phyloP scores from a whole-genome alignment of 2,797 vertebrate genomes.

The Vespertilio murinus region DNA sequence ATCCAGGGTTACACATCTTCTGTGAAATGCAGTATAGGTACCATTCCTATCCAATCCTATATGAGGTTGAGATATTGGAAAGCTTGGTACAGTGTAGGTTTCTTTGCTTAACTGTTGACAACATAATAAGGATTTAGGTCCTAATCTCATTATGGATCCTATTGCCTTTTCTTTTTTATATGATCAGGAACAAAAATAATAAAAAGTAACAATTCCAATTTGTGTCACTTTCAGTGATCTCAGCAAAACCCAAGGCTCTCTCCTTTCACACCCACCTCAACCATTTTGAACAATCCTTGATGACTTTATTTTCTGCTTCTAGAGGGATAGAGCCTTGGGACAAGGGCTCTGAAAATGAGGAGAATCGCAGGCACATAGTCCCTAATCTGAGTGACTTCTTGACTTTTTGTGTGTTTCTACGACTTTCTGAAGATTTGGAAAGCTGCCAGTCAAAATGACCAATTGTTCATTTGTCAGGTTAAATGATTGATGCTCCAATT shows the following conservation, averaged over 20 bases:
- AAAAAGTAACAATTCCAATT: background rate
- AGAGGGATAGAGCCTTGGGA: background rate
- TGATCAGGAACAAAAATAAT: background rate
- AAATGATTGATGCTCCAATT: constrained; percentile 57
- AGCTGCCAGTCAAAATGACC: constrained; percentile 40
- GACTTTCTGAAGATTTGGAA: background rate
- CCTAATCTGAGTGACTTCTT: background rate
- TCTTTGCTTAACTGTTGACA: background rate
- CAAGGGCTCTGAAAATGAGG: background rate
- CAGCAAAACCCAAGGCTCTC: background rate
- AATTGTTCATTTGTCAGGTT: constrained; percentile 34
- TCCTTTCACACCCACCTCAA: background rate
- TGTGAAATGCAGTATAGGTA: background rate
- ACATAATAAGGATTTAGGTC: background rate
- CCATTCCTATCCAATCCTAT: background rate
- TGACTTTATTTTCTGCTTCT: background rate
- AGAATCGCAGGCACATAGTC: background rate
- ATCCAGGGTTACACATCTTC: background rate
- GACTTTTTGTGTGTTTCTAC: background rate
- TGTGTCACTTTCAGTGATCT: background rate
- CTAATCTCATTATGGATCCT: background rate
- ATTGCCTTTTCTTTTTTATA: background rate
- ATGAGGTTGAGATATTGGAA: background rate
- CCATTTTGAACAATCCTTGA: background rate
- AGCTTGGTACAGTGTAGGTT: background rate